Evolutionary conservation across 2,888 invertebrate species (phyloP), one percentile per base, ranked within the genome.

Genomic region (Lepidochrysops patricia): DNA sequence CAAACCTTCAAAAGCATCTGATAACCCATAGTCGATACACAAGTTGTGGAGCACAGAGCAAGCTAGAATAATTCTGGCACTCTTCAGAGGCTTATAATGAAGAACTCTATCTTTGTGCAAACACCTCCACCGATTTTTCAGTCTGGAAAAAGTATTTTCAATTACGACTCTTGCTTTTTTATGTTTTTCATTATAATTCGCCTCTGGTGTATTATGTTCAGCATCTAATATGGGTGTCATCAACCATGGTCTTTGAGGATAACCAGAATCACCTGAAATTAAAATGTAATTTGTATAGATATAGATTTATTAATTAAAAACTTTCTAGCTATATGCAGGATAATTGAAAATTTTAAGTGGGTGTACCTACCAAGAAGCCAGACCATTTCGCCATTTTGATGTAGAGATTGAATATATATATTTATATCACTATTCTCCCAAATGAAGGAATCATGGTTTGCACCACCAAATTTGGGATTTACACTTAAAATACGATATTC

Each of bases 31-130:
- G 9, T 34, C 4, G 34, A 34, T 34, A 34, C 34, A 34, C 12
- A 35, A 13, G 13, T 70, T 72, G 52, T 70, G 66, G 15, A 72
- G 54, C 6, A 71, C 68, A 54, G 56, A 62, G 60, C 69, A 72
- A 3, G 71, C 67, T 25, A 64, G 48, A 12, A 71, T 67, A 15
- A 71, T 71, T 60, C 63, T 58, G 1, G 67, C 67, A 60, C 70
- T 66, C 57, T 65, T 68, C 12, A 50, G 12, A 15, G 67, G 70
- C 32, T 58, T 59, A 50, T 72, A 72, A 25, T 72, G 71, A 7
- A 71, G 63, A 0, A 58, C 60, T 49, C 68, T 58, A 34, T 68
- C 63, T 58, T 65, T 68, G 12, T 58, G 29, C n/a, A 67, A 2
- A 60, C 69, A 72, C 1, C 69, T 54, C 65, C 67, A 69, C 5